Evolutionary conservation across 2,113 vertebrate species (phyloP).

Genomic region (Mormyrus lacerda): DNA sequence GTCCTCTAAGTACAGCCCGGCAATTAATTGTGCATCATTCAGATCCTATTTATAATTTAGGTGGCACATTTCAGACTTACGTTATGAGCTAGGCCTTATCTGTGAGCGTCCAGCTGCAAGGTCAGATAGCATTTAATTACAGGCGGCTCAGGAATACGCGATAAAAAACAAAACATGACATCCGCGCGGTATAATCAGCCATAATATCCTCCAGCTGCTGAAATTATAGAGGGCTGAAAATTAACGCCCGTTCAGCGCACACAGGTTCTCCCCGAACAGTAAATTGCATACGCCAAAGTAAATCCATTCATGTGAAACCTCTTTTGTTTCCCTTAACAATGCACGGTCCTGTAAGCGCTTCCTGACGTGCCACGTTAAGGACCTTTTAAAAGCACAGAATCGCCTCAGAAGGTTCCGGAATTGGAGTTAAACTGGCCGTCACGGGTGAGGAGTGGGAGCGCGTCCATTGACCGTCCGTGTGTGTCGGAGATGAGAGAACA

Average conservation of each 20-base stretch:
- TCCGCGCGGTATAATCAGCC: not conserved
- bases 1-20: not conserved
- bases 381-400: not conserved
- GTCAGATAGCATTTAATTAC: not conserved
- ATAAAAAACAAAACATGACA: not conserved
- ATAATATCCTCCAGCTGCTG: not conserved
- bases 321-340: not conserved
- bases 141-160: not conserved
- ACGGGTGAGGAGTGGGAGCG: not conserved
- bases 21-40: constrained; percentile 3
- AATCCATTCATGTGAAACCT: not conserved
- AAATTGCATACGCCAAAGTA: not conserved
- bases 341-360: not conserved
- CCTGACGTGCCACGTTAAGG: not conserved
- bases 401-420: not conserved
- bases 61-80: not conserved
- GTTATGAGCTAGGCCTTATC: not conserved
- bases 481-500: not conserved
- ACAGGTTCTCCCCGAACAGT: not conserved
- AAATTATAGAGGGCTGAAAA: not conserved
- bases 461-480: not conserved
- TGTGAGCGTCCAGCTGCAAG: not conserved
- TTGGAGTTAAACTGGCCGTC: not conserved
- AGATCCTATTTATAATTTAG: not conserved
- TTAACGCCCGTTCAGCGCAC: not conserved